A percentile compares a stretch with the other conserved stretches of the same genome.
These are phyloP conservation scores for Homalodisca vitripennis DNA, from an alignment of 1,140 invertebrate genomes.

Conservation along the genomic window DNA sequence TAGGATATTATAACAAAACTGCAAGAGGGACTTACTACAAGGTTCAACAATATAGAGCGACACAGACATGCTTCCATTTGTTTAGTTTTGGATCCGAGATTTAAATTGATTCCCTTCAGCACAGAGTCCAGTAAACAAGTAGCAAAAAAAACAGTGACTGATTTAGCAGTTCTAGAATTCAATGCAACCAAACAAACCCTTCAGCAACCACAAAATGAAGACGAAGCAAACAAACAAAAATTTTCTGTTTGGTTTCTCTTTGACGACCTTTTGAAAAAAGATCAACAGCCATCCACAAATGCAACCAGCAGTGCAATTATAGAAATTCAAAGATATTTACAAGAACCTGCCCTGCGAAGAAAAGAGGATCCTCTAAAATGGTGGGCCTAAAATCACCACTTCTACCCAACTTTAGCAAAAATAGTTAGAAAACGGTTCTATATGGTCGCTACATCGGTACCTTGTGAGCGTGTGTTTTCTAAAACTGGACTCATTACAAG, in stretches of 20 bases:
- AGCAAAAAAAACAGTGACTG: background rate
- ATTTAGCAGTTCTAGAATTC: background rate
- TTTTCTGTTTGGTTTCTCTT: too few relatives aligned
- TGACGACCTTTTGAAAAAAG: background rate
- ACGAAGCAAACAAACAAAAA: background rate
- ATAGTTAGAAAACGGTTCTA: background rate
- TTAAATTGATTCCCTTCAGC: conserved; percentile 8
- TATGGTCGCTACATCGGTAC: background rate
- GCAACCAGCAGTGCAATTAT: background rate
- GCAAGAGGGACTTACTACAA: conserved; percentile 40
- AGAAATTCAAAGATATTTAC: background rate
- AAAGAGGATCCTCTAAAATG: background rate
- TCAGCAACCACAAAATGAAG: background rate
- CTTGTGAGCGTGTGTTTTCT: conserved; percentile 1
- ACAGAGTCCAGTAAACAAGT: background rate
- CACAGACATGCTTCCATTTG: conserved; percentile 43
- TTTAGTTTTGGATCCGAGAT: conserved; percentile 40
- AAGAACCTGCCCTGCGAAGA: background rate
- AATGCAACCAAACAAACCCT: background rate
- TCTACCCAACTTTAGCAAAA: background rate
- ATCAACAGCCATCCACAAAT: background rate
- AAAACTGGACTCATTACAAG: background rate
- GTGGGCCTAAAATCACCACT: background rate
- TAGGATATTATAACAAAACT: too few relatives aligned
- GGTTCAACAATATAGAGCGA: conserved; percentile 44